Percentiles rank a stretch among this genome's conserved stretches.
Conservation (phyloP, 2,797 vertebrate genomes). For the Liasis olivaceus region DNA sequence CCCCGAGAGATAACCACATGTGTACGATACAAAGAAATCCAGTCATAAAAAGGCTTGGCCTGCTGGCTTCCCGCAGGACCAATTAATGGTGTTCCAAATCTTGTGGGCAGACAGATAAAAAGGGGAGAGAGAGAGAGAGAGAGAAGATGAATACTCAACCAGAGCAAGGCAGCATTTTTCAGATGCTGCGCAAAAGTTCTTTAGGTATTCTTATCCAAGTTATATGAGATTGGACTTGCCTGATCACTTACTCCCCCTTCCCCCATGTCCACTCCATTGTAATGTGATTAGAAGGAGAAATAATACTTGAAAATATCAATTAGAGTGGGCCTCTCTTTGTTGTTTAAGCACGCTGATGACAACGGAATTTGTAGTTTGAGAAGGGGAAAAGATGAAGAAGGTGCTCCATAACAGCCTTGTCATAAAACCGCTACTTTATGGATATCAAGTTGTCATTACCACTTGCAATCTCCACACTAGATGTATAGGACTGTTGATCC, state of each 20-base stretch:
- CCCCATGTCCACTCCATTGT: neutral
- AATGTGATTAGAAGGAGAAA: constrained; percentile 53
- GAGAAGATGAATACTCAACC: constrained; percentile 80
- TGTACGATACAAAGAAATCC: constrained; percentile 84
- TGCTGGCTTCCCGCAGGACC: constrained; percentile 92
- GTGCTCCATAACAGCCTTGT: constrained; percentile 55
- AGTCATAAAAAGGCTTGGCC: constrained; percentile 84
- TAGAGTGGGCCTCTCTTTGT: constrained; percentile 27
- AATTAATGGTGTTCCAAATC: constrained; percentile 93
- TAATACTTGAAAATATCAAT: constrained; percentile 66
- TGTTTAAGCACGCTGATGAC: constrained; percentile 37
- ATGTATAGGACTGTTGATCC: constrained; percentile 71
- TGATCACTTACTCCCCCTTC: neutral
- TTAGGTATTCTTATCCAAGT: constrained; percentile 88
- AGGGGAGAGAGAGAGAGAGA: constrained; percentile 63
- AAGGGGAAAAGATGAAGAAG: constrained; percentile 9
- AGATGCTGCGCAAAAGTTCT: constrained; percentile 85
- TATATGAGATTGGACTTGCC: constrained; percentile 76
- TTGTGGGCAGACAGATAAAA: constrained; percentile 93
- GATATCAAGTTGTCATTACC: constrained; percentile 70
- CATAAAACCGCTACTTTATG: constrained; percentile 67
- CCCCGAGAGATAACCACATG: constrained; percentile 86
- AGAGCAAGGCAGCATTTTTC: constrained; percentile 76
- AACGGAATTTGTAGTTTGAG: constrained; percentile 1
- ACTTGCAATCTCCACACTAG: constrained; percentile 66